phyloP scores from a whole-genome alignment of 2,888 invertebrate species.

The Chloromyia formosa region DNA sequence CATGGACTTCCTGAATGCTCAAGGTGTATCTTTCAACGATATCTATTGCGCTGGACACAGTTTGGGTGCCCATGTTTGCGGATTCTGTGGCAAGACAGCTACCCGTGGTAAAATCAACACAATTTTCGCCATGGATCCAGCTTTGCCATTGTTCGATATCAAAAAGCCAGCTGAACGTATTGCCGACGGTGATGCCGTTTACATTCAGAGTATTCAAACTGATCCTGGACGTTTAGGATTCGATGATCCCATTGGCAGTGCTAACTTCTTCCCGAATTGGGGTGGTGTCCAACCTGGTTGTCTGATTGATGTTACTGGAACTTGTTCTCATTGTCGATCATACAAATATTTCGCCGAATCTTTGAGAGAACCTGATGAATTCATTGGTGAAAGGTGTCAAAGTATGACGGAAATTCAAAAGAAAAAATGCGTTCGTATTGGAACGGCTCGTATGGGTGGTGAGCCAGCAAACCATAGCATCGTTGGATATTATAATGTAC shows the following conservation, averaged over 20 bases:
- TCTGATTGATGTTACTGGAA: slow-evolving; percentile 21
- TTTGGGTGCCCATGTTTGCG: slow-evolving; percentile 69
- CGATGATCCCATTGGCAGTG: slow-evolving; percentile 60
- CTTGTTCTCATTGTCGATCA: slow-evolving; percentile 40
- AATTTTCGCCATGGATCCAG: slow-evolving; percentile 63
- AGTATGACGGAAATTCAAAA: slow-evolving; percentile 1
- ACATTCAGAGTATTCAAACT: slow-evolving; percentile 61
- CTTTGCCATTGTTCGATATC: slow-evolving; percentile 53
- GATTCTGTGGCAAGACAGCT: slow-evolving; percentile 68
- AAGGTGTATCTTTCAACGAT: slow-evolving; percentile 64
- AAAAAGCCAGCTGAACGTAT: slow-evolving; percentile 54
- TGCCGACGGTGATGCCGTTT: slow-evolving; percentile 56
- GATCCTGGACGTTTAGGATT: slow-evolving; percentile 58
- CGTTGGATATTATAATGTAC: slow-evolving; percentile 23
- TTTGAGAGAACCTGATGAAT: slow-evolving; percentile 49
- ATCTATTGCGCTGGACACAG: slow-evolving; percentile 68
- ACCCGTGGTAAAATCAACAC: slow-evolving; percentile 66
- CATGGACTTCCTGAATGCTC: slow-evolving; percentile 62
- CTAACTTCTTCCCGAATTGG: slow-evolving; percentile 67
- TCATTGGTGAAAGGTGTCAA: slow-evolving; percentile 24
- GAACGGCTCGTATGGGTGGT: slow-evolving; percentile 56
- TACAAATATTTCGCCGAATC: slow-evolving; percentile 56
- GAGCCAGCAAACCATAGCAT: slow-evolving; percentile 50
- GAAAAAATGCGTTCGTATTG: slow-evolving; percentile 49
- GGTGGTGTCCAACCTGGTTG: slow-evolving; percentile 65